These are phyloP conservation scores for Eupsilia transversa DNA, from an alignment of 2,888 invertebrate genomes.

Conservation along the genomic window DNA sequence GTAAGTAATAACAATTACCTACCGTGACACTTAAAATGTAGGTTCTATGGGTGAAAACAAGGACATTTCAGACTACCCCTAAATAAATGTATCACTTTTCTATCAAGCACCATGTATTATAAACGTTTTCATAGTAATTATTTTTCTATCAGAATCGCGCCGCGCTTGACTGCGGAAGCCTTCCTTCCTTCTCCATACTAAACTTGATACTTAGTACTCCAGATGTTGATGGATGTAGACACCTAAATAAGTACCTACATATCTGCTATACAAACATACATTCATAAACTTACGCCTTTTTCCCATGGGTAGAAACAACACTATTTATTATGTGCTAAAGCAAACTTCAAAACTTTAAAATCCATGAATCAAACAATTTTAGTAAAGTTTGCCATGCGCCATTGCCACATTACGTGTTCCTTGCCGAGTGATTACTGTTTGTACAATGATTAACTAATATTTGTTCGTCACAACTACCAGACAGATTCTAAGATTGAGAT, in stretches of 20 bases:
- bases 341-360: constrained; percentile 9
- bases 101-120: too few species aligned
- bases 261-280: not conserved
- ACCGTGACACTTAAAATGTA: too few species aligned
- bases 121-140: too few species aligned
- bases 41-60: too few species aligned
- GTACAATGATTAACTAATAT: constrained; percentile 46
- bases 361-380: constrained; percentile 6
- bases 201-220: not conserved
- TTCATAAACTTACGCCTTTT: not conserved
- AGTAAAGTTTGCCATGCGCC: not conserved
- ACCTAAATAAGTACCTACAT: not conserved
- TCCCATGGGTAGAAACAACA: not conserved
- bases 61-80: too few species aligned
- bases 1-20: too few species aligned
- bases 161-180: too few species aligned
- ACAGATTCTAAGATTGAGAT: constrained; percentile 41
- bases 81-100: too few species aligned
- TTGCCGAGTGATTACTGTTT: constrained; percentile 28
- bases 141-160: too few species aligned
- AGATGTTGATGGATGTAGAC: not conserved
- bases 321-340: not conserved
- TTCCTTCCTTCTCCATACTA: not conserved
- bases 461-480: constrained; percentile 39
- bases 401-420: constrained; percentile 13